Percentiles rank a stretch among this genome's conserved stretches.
Conservation (phyloP, 2,888 invertebrate species). For the Eupeodes latifasciatus region DNA sequence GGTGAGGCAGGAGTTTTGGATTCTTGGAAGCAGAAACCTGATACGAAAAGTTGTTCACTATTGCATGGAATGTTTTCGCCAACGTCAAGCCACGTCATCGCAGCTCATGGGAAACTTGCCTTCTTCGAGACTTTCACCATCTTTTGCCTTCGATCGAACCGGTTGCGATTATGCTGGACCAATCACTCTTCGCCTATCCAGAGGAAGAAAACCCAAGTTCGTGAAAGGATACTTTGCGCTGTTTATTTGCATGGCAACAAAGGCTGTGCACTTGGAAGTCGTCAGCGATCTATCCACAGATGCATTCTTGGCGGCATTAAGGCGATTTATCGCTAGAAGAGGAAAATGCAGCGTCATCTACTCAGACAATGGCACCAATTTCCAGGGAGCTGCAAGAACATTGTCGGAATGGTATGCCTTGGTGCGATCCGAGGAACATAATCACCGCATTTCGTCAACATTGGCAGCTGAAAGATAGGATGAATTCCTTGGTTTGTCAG, state of each 20-base stretch:
- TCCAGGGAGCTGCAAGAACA: background rate
- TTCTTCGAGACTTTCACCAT: background rate
- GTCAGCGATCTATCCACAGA: background rate
- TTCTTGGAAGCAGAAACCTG: background rate
- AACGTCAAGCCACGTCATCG: background rate
- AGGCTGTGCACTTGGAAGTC: conserved; percentile 7
- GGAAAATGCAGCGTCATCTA: conserved; percentile 5
- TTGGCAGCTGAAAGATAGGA: background rate
- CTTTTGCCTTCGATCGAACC: background rate
- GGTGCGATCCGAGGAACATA: background rate
- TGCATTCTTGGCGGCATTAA: background rate
- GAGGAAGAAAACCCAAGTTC: background rate
- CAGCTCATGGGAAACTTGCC: background rate
- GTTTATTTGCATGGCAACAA: conserved; percentile 19
- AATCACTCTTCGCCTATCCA: background rate
- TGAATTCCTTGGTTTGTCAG: no score
- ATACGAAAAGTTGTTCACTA: conserved; percentile 2
- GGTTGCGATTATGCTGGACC: conserved; percentile 28
- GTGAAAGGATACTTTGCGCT: conserved; percentile 7
- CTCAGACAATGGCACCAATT: conserved; percentile 17
- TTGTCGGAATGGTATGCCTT: background rate
- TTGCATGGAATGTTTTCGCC: background rate
- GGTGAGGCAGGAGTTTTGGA: conserved; percentile 5
- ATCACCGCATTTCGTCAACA: background rate
- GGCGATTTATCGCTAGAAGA: conserved; percentile 19